Evolutionary conservation across 2,113 vertebrate species (phyloP).

Genomic region (Notechis scutatus): DNA sequence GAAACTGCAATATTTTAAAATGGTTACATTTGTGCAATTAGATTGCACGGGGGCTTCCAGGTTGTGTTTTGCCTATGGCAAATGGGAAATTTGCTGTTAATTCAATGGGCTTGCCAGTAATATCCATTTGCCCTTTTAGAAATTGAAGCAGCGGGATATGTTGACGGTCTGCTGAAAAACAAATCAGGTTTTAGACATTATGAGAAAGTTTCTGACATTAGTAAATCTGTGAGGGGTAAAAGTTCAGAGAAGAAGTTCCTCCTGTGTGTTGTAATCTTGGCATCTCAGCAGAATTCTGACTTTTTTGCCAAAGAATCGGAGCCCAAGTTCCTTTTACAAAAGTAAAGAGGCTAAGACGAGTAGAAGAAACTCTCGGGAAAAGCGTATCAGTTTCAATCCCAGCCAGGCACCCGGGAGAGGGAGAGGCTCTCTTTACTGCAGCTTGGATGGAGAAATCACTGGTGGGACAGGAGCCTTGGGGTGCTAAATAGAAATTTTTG

Average conservation of each 20-base stretch:
- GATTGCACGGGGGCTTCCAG: conserved; percentile 51
- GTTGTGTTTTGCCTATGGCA: conserved; percentile 50
- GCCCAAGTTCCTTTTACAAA: background rate
- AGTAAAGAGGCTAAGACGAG: background rate
- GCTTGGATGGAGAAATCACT: background rate
- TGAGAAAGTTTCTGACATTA: conserved; percentile 48
- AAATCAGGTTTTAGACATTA: conserved; percentile 57
- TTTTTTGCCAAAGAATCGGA: background rate
- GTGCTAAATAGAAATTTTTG: background rate
- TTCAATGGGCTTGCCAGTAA: conserved; percentile 43
- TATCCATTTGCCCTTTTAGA: conserved; percentile 45
- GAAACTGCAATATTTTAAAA: conserved; percentile 51
- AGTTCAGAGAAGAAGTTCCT: background rate
- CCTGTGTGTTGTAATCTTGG: background rate
- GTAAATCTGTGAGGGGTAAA: conserved; percentile 24
- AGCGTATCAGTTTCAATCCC: background rate
- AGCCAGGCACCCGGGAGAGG: background rate
- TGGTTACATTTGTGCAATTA: conserved; percentile 57
- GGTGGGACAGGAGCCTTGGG: no score
- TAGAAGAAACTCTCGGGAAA: background rate
- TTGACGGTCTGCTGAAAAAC: background rate
- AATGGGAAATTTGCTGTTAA: conserved; percentile 56
- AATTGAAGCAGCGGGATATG: conserved; percentile 41
- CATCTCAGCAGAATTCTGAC: background rate
- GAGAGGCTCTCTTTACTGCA: background rate